phyloP scores from a whole-genome alignment of 2,113 vertebrate species.

The Chlorocebus sabaeus region DNA sequence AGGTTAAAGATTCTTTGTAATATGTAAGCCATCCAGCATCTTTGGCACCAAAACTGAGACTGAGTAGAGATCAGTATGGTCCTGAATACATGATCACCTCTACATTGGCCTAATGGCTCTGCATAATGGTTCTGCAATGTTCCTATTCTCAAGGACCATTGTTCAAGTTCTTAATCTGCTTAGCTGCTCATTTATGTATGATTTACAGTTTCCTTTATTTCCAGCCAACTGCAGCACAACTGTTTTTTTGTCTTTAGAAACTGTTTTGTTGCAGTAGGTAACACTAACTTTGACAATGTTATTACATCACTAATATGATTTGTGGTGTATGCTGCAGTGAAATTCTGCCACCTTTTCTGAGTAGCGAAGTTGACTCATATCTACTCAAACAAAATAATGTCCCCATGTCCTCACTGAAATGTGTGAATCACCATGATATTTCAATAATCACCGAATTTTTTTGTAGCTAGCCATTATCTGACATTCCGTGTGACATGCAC shows the following conservation, averaged over 20 bases:
- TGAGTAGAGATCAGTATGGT: not conserved
- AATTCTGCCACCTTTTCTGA: not conserved
- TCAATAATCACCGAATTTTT: not conserved
- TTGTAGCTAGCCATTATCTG: not conserved
- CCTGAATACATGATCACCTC: not conserved
- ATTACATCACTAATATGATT: not conserved
- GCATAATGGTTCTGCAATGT: too few species aligned
- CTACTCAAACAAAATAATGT: not conserved
- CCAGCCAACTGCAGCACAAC: not conserved
- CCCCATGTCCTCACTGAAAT: not conserved
- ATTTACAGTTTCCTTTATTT: conserved; percentile 11
- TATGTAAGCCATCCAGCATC: not conserved
- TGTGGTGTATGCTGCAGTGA: not conserved
- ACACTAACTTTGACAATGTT: not conserved
- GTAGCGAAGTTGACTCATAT: not conserved
- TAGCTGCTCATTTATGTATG: not conserved
- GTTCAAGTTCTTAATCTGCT: not conserved
- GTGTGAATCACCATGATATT: not conserved
- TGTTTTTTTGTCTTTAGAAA: not conserved
- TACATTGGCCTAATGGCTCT: not conserved
- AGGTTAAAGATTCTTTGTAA: not conserved
- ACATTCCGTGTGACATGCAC: not conserved
- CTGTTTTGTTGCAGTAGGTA: not conserved
- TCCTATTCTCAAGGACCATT: not conserved
- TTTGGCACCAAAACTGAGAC: not conserved